Percentiles rank a stretch among this genome's conserved stretches.
These are phyloP conservation scores for Dasysyrphus tricinctus DNA, from an alignment of 2,888 invertebrate genomes.

Conservation along the genomic window DNA sequence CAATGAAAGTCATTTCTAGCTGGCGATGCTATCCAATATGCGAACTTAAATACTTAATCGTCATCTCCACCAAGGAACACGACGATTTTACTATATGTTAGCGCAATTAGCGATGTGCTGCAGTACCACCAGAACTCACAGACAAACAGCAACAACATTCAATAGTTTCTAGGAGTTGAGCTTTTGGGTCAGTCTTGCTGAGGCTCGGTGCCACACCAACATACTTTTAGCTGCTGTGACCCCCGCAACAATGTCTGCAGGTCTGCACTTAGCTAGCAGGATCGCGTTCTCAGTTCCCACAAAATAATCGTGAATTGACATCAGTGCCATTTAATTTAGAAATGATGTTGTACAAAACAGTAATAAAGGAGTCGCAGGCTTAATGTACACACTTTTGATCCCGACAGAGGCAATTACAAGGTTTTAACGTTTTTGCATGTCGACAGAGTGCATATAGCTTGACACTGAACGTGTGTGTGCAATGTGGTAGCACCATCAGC, in stretches of 20 bases:
- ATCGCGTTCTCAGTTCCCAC: slow-evolving; percentile 20
- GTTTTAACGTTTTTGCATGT: slow-evolving; percentile 39
- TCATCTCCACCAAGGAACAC: background rate
- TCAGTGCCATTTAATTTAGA: slow-evolving; percentile 55
- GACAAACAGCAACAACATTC: background rate
- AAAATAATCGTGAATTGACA: slow-evolving; percentile 56
- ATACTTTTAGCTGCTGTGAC: background rate
- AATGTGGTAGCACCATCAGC: background rate
- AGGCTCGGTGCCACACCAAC: background rate
- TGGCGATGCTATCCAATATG: no score
- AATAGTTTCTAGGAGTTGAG: background rate
- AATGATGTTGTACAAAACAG: slow-evolving; percentile 55
- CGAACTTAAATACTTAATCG: no score
- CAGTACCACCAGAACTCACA: background rate
- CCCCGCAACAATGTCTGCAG: background rate
- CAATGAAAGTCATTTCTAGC: background rate
- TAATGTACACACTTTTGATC: slow-evolving; percentile 53
- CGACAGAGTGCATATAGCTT: slow-evolving; percentile 17
- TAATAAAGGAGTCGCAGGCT: slow-evolving; percentile 26
- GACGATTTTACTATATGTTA: background rate
- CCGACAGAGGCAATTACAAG: slow-evolving; percentile 53
- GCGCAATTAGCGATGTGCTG: background rate
- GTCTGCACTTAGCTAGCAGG: background rate
- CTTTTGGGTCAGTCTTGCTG: background rate
- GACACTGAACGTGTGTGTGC: slow-evolving; percentile 41